These are phyloP conservation scores for Pantherophis vulpinus DNA, from an alignment of 2,797 vertebrate species.

Conservation along the genomic window DNA sequence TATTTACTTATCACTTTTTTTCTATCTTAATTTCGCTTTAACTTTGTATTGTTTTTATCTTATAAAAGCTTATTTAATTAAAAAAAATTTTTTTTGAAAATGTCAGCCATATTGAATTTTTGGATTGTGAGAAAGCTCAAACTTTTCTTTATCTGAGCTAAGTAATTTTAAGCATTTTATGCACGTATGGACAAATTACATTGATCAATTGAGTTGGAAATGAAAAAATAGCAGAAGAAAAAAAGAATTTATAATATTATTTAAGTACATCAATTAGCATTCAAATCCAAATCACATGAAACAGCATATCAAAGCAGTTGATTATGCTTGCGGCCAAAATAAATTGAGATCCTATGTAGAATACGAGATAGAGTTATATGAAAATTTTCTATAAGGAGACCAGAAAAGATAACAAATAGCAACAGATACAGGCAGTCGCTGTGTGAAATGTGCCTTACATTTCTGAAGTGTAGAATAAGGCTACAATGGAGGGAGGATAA, in stretches of 20 bases:
- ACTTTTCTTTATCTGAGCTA: background rate
- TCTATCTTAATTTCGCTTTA: background rate
- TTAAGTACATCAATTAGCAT: background rate
- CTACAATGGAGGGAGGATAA: background rate
- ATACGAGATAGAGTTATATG: background rate
- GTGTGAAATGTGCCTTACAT: background rate
- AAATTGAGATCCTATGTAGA: background rate
- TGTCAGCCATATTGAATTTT: background rate
- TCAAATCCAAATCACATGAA: background rate
- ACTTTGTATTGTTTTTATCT: background rate
- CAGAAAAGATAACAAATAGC: background rate
- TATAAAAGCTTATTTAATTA: background rate
- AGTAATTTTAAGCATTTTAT: background rate
- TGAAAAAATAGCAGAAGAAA: background rate
- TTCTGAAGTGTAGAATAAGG: background rate
- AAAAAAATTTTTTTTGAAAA: background rate
- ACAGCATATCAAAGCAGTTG: background rate
- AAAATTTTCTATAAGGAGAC: background rate
- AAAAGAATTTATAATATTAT: background rate
- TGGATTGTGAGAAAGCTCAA: background rate
- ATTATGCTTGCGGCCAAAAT: background rate
- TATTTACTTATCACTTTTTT: background rate
- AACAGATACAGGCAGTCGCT: background rate
- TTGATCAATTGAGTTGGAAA: background rate
- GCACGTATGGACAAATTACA: background rate